phyloP scores from a whole-genome alignment of 2,888 invertebrate species.

The Ophion costatus region DNA sequence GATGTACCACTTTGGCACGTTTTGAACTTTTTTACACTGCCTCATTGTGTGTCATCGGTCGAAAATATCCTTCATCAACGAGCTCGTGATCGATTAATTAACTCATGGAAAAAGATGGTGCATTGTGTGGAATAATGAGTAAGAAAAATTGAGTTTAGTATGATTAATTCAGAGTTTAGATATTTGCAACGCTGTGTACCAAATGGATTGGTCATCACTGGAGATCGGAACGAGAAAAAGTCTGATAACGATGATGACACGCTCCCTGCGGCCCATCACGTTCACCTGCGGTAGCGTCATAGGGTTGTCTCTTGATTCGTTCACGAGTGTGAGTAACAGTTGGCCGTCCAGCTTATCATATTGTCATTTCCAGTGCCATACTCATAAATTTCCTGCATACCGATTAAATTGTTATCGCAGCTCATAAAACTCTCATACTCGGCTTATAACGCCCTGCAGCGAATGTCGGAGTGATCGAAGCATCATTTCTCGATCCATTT shows the following conservation, averaged over 20 bases:
- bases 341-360: background rate
- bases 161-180: slow-evolving; percentile 47
- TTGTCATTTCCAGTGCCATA: background rate
- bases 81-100: too few species aligned
- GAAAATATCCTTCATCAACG: too few species aligned
- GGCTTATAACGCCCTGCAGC: background rate
- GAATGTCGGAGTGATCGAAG: background rate
- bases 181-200: slow-evolving; percentile 47
- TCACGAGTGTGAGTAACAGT: slow-evolving; percentile 44
- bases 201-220: slow-evolving; percentile 44
- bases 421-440: slow-evolving; percentile 54
- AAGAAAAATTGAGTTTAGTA: background rate
- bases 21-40: too few species aligned
- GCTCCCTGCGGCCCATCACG: slow-evolving; percentile 49
- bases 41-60: too few species aligned
- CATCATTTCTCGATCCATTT: background rate
- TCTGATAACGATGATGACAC: slow-evolving; percentile 55
- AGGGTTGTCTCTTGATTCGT: slow-evolving; percentile 53
- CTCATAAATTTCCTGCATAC: background rate
- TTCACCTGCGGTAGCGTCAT: slow-evolving; percentile 53
- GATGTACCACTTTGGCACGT: too few species aligned
- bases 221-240: slow-evolving; percentile 23
- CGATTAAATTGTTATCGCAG: slow-evolving; percentile 40
- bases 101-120: background rate
- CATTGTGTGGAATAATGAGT: background rate